These are phyloP conservation scores for Chymomyza caudatula DNA, from an alignment of 2,888 invertebrate genomes.

Conservation along the genomic window DNA sequence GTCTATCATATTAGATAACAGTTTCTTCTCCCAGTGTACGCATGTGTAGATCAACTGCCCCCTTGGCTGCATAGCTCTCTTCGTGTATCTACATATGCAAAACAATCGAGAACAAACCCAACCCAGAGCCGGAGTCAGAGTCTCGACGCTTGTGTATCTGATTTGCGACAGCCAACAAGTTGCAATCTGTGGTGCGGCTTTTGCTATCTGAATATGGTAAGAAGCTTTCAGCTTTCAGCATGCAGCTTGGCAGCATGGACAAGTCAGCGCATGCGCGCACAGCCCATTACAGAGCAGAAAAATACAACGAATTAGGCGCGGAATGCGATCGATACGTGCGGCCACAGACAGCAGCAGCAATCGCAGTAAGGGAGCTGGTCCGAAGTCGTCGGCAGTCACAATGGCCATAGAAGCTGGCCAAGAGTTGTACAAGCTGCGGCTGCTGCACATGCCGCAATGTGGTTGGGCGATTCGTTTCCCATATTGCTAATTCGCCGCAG, in stretches of 20 bases:
- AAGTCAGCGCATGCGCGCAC: conserved; percentile 26
- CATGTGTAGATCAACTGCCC: not conserved
- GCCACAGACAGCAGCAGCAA: conserved; percentile 51
- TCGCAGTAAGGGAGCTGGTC: conserved; percentile 19
- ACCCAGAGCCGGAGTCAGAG: not conserved
- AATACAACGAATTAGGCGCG: conserved; percentile 72
- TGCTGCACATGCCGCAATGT: conserved; percentile 68
- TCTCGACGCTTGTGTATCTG: conserved; percentile 48
- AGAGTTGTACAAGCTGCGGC: not conserved
- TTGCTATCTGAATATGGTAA: conserved; percentile 66
- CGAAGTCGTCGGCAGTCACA: not conserved
- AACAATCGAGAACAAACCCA: conserved; percentile 27
- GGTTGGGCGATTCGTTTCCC: conserved; percentile 67
- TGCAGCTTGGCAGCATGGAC: no score
- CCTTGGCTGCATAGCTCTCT: not conserved
- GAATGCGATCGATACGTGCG: conserved; percentile 74
- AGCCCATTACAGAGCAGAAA: conserved; percentile 39
- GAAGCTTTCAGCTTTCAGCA: conserved; percentile 23
- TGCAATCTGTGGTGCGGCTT: conserved; percentile 5
- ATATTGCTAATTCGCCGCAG: conserved; percentile 65
- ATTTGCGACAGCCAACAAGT: conserved; percentile 63
- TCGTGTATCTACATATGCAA: conserved; percentile 64
- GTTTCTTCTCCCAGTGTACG: not conserved
- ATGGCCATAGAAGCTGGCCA: conserved; percentile 13
- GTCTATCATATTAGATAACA: no score